Evolutionary conservation across 2,888 invertebrate genomes (phyloP).

Genomic region (Catocala nupta): DNA sequence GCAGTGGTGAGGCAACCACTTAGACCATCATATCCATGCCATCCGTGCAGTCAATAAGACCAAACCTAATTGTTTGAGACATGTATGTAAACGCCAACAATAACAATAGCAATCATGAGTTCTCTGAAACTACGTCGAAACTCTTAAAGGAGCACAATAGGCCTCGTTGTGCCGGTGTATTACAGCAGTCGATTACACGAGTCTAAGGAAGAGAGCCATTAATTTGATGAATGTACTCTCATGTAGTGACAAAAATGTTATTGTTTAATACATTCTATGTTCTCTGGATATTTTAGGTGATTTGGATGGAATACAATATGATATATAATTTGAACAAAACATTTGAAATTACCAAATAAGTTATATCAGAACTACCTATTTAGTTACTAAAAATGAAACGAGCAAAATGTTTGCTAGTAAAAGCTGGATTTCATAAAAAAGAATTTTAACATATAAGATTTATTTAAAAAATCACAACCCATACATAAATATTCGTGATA

Average conservation of each 20-base stretch:
- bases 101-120: constrained; percentile 39
- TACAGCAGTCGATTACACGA: constrained; percentile 18
- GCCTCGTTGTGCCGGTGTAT: constrained; percentile 28
- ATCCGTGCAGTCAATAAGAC: no score
- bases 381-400: no score
- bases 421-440: no score
- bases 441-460: not conserved
- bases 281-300: no score
- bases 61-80: no score
- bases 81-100: constrained; percentile 2
- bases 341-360: no score
- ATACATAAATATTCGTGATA: constrained; percentile 9
- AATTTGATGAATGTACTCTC: constrained; percentile 21
- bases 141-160: constrained; percentile 28
- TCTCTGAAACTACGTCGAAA: constrained; percentile 17
- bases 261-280: not conserved
- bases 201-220: constrained; percentile 20
- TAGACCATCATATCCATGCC: no score
- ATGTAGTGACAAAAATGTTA: not conserved
- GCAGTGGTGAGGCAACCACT: no score
- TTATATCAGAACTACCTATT: no score
- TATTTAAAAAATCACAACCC: not conserved
- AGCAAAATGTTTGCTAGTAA: no score
- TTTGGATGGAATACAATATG: no score
- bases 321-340: no score